Base-by-base conservation (phyloP, 2,797 vertebrate genomes). In the Parauchenoglanis ngamensis region DNA sequence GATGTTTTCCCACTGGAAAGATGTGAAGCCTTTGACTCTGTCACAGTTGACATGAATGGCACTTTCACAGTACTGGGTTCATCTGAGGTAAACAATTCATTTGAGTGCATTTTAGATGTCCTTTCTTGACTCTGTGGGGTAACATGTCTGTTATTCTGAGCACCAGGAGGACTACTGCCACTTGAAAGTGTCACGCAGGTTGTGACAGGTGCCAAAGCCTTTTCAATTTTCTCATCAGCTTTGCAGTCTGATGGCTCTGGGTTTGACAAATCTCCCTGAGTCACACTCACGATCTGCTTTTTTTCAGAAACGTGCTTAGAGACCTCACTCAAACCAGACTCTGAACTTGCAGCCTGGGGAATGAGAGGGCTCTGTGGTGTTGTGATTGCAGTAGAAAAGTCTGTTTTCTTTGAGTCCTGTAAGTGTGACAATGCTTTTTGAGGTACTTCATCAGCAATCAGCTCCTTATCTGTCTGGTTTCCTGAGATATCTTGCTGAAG, bases 201-300 rank as follows among this genome's bases (percentile, higher is more conserved):
- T 88, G 88, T 83, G 28, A 90, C 70, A 86, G 83, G 83, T n/a
- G 87, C 78, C 79, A 88, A 72, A 79, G 13, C 57, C 83, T 84
- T 90, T 86, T 90, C 91, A 90, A 67, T 87, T 67, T 88, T 73
- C 70, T 89, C 77, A 78, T 23, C 89, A 59, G 85, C 68, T 68
- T 86, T 85, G 52, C 49, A 56, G 70, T 92, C 86, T 77, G 17
- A 75, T 61, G 75, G 83, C 35, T 65, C 87, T 89, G 72, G 61
- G 85, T 85, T 88, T n/a, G 63, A 84, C 25, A 78, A 68, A 84
- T 88, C 61, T 73, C 83, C 87, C 31, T 56, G 56, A 89, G 88
- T 88, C 88, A 85, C 89, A 86, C 85, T 67, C 84, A 11, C 25
- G 65, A 52, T 4, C 15, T 89, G 75, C 1, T 90, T 88, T 13